phyloP scores from a whole-genome alignment of 37 sponge, comb jelly and placozoan genomes.

The Aphrocallistes beatrix region DNA sequence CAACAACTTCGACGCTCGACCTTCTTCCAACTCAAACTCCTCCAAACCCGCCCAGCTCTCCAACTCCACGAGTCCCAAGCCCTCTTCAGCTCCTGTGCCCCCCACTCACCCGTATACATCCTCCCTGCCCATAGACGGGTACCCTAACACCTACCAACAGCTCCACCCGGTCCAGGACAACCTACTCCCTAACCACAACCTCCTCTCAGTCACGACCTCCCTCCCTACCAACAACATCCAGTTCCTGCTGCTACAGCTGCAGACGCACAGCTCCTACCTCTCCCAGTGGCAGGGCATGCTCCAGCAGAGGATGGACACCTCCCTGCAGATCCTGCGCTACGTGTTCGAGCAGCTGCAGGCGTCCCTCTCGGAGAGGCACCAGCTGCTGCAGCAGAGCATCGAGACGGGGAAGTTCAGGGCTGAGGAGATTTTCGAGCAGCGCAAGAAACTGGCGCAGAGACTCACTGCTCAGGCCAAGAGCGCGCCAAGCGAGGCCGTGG shows the following conservation, averaged over 20 bases:
- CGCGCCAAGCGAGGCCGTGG: not conserved
- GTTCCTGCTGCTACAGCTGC: not conserved
- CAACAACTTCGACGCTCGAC: not conserved
- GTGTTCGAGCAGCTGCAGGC: slow-evolving; percentile 8
- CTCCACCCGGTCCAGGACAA: not conserved
- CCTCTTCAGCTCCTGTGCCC: not conserved
- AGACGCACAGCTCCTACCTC: not conserved
- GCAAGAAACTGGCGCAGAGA: not conserved
- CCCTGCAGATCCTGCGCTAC: not conserved
- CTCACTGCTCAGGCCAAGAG: not conserved
- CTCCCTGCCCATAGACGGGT: not conserved
- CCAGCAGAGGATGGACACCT: not conserved
- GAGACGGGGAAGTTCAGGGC: not conserved
- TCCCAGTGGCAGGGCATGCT: slow-evolving; percentile 10
- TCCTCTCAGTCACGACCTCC: not conserved
- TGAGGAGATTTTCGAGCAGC: not conserved
- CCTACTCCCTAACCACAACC: not conserved
- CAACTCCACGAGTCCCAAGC: not conserved
- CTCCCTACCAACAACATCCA: not conserved
- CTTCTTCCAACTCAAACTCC: not conserved
- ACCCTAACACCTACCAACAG: not conserved
- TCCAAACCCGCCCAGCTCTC: not conserved
- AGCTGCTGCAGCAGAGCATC: not conserved
- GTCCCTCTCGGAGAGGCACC: not conserved
- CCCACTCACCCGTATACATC: not conserved